A percentile compares a stretch with the other conserved stretches of the same genome.
phyloP scores from a whole-genome alignment of 30 jellyfish, hydroid and myxozoan species.

The Aurelia aurita region DNA sequence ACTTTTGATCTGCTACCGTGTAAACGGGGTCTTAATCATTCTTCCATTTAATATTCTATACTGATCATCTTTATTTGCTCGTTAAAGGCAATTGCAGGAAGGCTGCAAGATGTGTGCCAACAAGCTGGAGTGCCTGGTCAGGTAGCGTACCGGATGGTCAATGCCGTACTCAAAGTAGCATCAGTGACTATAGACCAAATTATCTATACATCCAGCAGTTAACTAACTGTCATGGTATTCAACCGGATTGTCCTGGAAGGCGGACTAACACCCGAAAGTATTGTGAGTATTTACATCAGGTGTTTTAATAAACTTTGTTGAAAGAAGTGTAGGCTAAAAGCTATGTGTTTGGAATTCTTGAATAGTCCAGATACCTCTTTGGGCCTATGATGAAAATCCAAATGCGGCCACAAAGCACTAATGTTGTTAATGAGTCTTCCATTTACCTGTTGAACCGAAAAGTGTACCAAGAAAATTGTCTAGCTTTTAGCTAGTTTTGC shows the following conservation, averaged over 20 bases:
- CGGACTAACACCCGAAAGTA: conserved; percentile 11
- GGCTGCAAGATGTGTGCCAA: conserved; percentile 68
- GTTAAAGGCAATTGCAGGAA: conserved; percentile 85
- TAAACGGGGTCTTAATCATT: too few species aligned
- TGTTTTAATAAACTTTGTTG: not conserved
- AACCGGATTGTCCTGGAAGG: conserved; percentile 16
- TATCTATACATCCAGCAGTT: conserved; percentile 58
- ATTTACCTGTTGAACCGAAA: too few species aligned
- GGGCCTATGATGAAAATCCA: too few species aligned
- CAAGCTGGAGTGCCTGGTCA: conserved; percentile 91
- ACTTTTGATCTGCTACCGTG: too few species aligned
- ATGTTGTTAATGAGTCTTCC: too few species aligned
- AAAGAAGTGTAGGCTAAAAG: not conserved
- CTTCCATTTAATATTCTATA: not conserved
- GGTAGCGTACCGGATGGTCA: conserved; percentile 69
- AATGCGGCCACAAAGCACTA: too few species aligned
- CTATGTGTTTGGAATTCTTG: too few species aligned
- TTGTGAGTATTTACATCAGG: conserved; percentile 22
- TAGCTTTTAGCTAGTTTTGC: too few species aligned
- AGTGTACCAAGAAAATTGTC: too few species aligned
- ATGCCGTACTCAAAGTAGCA: conserved; percentile 76
- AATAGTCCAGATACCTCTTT: too few species aligned
- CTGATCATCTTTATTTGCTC: not conserved
- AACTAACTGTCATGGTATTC: conserved; percentile 83
- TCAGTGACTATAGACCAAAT: conserved; percentile 74